Evolutionary conservation across 2,888 invertebrate species (phyloP).

Genomic region (Eremobia ochroleuca): DNA sequence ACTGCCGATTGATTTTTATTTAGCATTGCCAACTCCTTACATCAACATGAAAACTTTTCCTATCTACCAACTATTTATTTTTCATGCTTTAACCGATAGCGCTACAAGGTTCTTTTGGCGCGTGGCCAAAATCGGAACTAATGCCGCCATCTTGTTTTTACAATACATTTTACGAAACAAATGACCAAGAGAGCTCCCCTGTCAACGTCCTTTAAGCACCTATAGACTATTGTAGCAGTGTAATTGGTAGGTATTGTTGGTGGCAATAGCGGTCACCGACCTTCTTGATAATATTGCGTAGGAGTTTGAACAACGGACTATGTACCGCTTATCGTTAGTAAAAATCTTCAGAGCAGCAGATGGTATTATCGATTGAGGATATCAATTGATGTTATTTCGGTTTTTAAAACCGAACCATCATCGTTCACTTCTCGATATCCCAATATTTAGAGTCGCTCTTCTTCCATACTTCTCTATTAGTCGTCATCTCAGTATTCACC

Average conservation of each 20-base stretch:
- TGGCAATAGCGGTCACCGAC: not conserved
- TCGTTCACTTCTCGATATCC: not conserved
- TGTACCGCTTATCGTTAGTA: not conserved
- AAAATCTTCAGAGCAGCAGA: not conserved
- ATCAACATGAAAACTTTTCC: constrained; percentile 28
- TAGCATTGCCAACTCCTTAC: constrained; percentile 13
- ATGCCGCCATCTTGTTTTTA: not conserved
- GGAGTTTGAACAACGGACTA: not conserved
- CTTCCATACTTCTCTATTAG: not conserved
- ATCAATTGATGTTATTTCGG: not conserved
- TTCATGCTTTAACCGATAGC: not conserved
- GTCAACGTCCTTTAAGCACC: not conserved
- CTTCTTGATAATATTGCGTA: not conserved
- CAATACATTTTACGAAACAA: not conserved
- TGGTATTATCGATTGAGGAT: too few species aligned
- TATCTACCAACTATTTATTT: constrained; percentile 12
- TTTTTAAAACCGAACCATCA: not conserved
- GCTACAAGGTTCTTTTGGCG: not conserved
- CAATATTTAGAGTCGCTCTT: not conserved
- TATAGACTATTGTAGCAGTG: not conserved
- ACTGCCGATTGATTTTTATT: constrained; percentile 17
- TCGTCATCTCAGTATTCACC: not conserved
- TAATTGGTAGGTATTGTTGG: not conserved
- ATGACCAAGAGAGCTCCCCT: not conserved
- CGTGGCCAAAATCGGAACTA: not conserved